Evolutionary conservation across 2,888 invertebrate species (phyloP), one percentile per base, ranked within the genome.

Genomic region (Diploptera punctata): DNA sequence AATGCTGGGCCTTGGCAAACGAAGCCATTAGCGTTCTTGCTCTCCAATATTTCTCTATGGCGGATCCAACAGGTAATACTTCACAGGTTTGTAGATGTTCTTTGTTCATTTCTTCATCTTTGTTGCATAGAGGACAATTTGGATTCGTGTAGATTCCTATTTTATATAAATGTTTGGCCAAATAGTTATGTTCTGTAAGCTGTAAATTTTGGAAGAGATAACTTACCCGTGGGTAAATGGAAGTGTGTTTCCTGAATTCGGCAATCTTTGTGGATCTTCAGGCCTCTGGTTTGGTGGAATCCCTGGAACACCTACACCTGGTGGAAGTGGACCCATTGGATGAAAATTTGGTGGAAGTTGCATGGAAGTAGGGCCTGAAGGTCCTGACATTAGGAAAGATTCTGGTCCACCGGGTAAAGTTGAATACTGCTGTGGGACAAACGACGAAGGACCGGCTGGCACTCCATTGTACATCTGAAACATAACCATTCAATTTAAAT

Each of bases 401-500:
- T 73, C 75, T 16, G 65, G 67, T 9, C 69, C 68, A 54, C 69
- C 26, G 1, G 74, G 31, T 19, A 38, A 13, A 21, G 24, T 24
- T 24, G 65, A 43, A 65, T 44, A 65, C 21, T 44, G 65, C 43
- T 65, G 65, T 26, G 65, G 24, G 18, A 65, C 65, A 21, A 26
- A 31, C 16, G 54, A 62, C 10, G 67, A 38, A 16, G 67, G 16
- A 9, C 68, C 62, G 19, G 57, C 26, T 0, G 61, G 71, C n/a
- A 71, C 61, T 24, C 74, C 74, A 52, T 73, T 73, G 43, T 68
- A 74, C 49, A 72, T 26, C 72, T 72, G 61, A 10, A 67, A 33
- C n/a, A n/a, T n/a, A n/a, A n/a, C n/a, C n/a, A n/a, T n/a, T n/a
- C n/a, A n/a, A n/a, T n/a, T n/a, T n/a, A n/a, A n/a, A n/a, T n/a